Evolutionary conservation across 2,797 vertebrate species (phyloP).

Genomic region (Hoplostethus mediterraneus): DNA sequence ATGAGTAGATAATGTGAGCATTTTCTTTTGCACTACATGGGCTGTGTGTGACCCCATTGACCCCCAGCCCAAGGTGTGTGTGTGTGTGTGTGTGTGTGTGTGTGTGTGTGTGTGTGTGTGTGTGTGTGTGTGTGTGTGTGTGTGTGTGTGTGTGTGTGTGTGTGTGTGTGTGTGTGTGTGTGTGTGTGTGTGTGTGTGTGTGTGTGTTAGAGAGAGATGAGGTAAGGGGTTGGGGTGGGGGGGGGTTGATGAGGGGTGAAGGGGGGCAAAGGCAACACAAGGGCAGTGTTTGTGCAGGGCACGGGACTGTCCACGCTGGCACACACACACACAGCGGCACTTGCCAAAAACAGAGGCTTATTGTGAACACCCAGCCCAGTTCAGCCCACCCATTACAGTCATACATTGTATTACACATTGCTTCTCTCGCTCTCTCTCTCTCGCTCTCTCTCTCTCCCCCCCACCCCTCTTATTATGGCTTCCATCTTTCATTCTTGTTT

Average conservation of each 20-base stretch:
- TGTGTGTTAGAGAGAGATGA: constrained; percentile 32
- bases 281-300: constrained; percentile 82
- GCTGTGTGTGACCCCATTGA: constrained; percentile 49
- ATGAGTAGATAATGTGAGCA: constrained; percentile 26
- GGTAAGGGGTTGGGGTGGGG: too few species aligned
- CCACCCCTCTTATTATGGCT: constrained; percentile 3
- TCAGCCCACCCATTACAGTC: constrained; percentile 69
- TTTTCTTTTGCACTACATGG: constrained; percentile 19
- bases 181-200: constrained; percentile 17
- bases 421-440: constrained; percentile 36
- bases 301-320: constrained; percentile 72
- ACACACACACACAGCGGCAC: constrained; percentile 56
- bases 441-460: constrained; percentile 13
- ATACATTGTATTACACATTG: constrained; percentile 68
- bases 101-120: constrained; percentile 5
- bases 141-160: neutral
- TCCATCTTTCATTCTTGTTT: neutral
- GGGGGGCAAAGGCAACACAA: constrained; percentile 75
- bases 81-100: neutral
- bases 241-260: constrained; percentile 32
- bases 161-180: constrained; percentile 4
- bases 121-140: constrained; percentile 18
- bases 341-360: constrained; percentile 78
- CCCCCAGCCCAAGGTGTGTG: constrained; percentile 12
- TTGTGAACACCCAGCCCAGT: constrained; percentile 71